Base-by-base conservation (phyloP, 2,888 invertebrate species). In the Synanthedon myopaeformis region DNA sequence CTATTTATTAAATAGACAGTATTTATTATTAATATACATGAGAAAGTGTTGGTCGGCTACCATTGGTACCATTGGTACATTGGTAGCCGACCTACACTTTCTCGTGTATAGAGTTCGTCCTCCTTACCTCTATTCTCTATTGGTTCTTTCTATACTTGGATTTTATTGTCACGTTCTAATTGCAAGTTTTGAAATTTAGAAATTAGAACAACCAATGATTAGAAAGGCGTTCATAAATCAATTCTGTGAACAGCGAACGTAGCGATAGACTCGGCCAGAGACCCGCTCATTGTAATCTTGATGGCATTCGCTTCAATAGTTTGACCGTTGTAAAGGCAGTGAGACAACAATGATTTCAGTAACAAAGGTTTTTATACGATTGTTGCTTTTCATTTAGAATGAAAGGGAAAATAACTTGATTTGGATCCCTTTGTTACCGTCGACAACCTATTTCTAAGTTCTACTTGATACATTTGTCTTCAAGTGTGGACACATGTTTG, bases 211-310 rank as follows among this genome's bases (percentile, higher is more conserved):
- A 76, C 72, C 76, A 55, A 74, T 83, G 82, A 83, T 82, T 83
- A 76, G 76, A 81, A 79, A 81, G 82, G 82, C 82, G 72, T 80
- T 55, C 81, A 74, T 74, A 78, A 74, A 57, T 61, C 56, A 58
- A 60, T 60, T 58, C 58, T 58, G 56, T 45, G 56, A 57, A 42
- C 48, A 64, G 74, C 73, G 69, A 63, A 65, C 65, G 70, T 57
- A 71, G 76, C 76, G 68, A 17, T 57, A 73, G 82, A 81, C 81
- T 82, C 82, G 61, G 59, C 79, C 74, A 74, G 71, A 74, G 78
- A 66, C 82, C 81, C 79, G 74, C 79, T 82, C 82, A 80, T 70
- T 82, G 78, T 76, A 74, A 79, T 80, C 79, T 80, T 79, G 82
- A 80, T 81, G 82, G 68, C 79, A 59, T 62, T 68, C 74, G 79